Evolutionary conservation across 2,888 invertebrate genomes (phyloP), one percentile per base, ranked within the genome.

Genomic region (Athalia circularis): DNA sequence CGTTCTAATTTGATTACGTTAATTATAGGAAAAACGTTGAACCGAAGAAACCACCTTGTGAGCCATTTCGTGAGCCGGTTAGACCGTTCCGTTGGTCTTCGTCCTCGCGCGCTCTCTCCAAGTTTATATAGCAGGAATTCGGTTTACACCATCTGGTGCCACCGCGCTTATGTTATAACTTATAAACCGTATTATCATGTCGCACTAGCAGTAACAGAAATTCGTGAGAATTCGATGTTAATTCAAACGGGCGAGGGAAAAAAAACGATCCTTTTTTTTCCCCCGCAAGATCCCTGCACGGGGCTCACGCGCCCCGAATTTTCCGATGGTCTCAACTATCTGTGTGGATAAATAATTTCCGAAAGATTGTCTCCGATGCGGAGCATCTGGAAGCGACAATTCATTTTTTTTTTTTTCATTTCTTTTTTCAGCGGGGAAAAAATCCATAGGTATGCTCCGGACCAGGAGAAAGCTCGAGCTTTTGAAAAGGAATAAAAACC

Each of bases 1-100:
- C 64, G 57, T 70, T 79, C 74, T 80, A 86, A 86, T 86, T 84
- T 80, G 85, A 86, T 86, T 86, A 86, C 82, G 80, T 81, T 86
- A 85, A 86, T 86, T 84, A 81, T 78, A 29, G 1, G 29, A 13
- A 75, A 75, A 62, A 75, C 75, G 75, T 50, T 64, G n/a, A 75
- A 75, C 54, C 75, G 75, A 75, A 75, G 75, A 62, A 75, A 75
- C 61, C 75, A 75, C 75, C 75, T 75, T 75, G 75, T 47, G n/a
- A 75, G 75, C 43, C 8, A 15, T 52, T 3, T 52, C 47, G 6
- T 59, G 50, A 75, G 64, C 62, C 75, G 47, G 62, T 75, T 61
- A 64, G 52, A 75, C 64, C 75, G 62, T 75, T 75, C 59, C 61
- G 75, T 75, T 72, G 72, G 57, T 72, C 57, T 15, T 43, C 29